Evolutionary conservation across 2,113 vertebrate species (phyloP), one percentile per base, ranked within the genome.

Genomic region (Chloebia gouldiae): DNA sequence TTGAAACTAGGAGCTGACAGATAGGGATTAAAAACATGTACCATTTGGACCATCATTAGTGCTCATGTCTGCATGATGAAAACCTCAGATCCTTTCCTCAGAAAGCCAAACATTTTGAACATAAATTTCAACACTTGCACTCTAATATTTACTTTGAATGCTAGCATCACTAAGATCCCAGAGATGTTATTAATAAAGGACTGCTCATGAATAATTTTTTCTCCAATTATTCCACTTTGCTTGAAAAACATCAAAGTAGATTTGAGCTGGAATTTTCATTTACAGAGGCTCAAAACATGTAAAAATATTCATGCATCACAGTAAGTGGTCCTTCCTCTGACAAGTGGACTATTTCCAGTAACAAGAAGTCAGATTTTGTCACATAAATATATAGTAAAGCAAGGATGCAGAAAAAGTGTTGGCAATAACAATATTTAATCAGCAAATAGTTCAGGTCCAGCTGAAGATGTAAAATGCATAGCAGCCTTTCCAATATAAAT

Each of bases 361-460:
- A 59, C 25, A 59, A 56, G 13, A 82, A 91, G 27, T 61, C 45
- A 76, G 44, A 68, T 33, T 86, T 84, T 37, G 19, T 60, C 8
- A 2, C 33, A 68, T 60, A 77, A 82, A 95, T 69, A 47, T 21
- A 42, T 39, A 84, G 44, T 73, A 83, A 96, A 96, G 35, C 45
- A 69, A 21, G 31, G 70, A 90, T 78, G 81, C 50, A 94, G 61
- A 42, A 42, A 95, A 96, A 57, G n/a, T 80, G 56, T 54, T 79
- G 50, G n/a, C 35, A 76, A 88, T 2, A 83, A 27, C 78, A 81
- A 86, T 93, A 92, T 93, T 92, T 95, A 92, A 94, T 94, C 68
- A 84, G 50, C 60, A 86, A 77, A 82, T 78, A 90, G 45, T 85
- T 90, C 83, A 94, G 25, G 3, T 86, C 68, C 91, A 91, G 68